Base-by-base conservation (phyloP, 2,888 invertebrate genomes). In the Cephus pygmeus region DNA sequence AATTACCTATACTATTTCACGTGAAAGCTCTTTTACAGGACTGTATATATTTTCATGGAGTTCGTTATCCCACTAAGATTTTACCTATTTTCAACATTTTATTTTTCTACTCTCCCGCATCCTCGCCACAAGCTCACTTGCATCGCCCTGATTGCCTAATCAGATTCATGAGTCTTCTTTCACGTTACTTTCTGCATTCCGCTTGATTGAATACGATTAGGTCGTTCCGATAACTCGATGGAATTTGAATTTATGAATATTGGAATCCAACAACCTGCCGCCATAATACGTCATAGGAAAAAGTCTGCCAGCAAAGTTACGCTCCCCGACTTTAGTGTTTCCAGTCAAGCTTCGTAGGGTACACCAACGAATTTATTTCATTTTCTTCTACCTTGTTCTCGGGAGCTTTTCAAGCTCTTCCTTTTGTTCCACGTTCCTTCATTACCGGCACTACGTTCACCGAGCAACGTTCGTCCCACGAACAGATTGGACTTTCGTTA, bases 131-230 rank as follows among this genome's bases (percentile, higher is more conserved):
- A 69, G 9, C 69, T 73, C 78, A 78, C 73, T 23, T 33, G 33
- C 76, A 79, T 77, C 80, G 0, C 79, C 73, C 75, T 81, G 85
- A 85, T 85, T 82, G 84, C 82, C 81, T 82, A 85, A 85, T 85
- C 83, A 82, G 83, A 85, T 85, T 82, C 84, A 79, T 77, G 73
- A 75, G 30, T 75, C 23, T 56, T 33, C 30, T 34, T 68, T 34
- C 79, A 69, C 80, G 78, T 81, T 78, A 35, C 80, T 34, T 34
- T 76, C 80, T 73, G 76, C 76, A 79, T 84, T 81, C 81, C 69
- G 75, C 75, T 78, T 85, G 84, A 86, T 86, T 82, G 84, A 79
- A 81, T 80, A 79, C 81, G 84, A 85, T 86, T 83, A 82, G 84
- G 75, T 82, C 82, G 80, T 83, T 78, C 77, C 81, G 79, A 80